These are phyloP conservation scores for Drosophila bifasciata DNA, from an alignment of 1,140 invertebrate genomes.

Conservation along the genomic window DNA sequence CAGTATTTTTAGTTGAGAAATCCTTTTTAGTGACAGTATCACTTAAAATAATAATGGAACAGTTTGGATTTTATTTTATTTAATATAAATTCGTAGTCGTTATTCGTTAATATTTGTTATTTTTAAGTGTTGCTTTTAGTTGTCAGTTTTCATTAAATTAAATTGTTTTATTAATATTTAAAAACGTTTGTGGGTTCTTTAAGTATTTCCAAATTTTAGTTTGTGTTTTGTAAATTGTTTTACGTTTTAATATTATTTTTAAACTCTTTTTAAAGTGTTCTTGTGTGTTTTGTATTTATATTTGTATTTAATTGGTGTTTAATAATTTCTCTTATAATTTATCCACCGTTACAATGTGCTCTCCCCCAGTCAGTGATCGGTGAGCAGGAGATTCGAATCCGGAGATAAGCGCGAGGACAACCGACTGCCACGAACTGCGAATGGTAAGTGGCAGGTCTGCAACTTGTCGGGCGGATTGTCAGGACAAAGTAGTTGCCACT, in stretches of 20 bases:
- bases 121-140: background rate
- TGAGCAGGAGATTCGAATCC: background rate
- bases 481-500: constrained; percentile 46
- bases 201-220: too few relatives aligned
- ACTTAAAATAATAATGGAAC: background rate
- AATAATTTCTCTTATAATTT: background rate
- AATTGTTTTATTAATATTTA: too few relatives aligned
- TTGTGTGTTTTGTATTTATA: too few relatives aligned
- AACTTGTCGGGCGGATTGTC: constrained; percentile 43
- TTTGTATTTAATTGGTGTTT: too few relatives aligned
- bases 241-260: too few relatives aligned
- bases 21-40: too few relatives aligned
- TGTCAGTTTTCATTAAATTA: background rate
- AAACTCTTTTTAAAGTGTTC: too few relatives aligned
- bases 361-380: constrained; percentile 17
- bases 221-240: too few relatives aligned
- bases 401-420: constrained; percentile 45
- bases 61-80: background rate
- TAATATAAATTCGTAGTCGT: too few relatives aligned
- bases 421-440: constrained; percentile 56
- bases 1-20: background rate
- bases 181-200: too few relatives aligned
- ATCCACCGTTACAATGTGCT: constrained; percentile 1
- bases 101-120: too few relatives aligned
- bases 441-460: constrained; percentile 56